Base-by-base conservation (phyloP, 1,140 invertebrate genomes). In the Propsilocerus akamusi region DNA sequence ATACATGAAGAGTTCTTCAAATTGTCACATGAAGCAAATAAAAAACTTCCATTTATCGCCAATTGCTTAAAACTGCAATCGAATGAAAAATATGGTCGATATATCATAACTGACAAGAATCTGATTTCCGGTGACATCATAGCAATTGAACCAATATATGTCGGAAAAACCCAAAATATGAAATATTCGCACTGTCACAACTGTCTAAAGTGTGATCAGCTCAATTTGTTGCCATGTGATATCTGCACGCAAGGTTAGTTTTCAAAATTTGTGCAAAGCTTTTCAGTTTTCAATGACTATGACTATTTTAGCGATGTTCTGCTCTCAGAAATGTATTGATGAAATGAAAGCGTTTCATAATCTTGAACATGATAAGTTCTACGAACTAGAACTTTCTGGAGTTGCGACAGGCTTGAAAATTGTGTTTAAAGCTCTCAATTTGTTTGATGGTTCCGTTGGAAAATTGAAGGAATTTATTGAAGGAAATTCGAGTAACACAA, bases 101-200 rank as follows among this genome's bases (percentile, higher is more conserved):
- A 77, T 57, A 63, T 86, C 30, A 61, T 79, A 22, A 77, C 81
- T 2, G 71, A 68, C 14, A 68, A 71, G 51, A 70, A 82, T 57
- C 74, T 86, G 51, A 59, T 65, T 53, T 71, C 79, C 12, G 88
- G 87, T 1, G 83, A 92, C 65, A 67, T 88, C 24, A 55, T 94
- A 12, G 78, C 78, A 26, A 67, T 80, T 28, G 90, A 94, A 68
- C 80, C 87, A 10, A 93, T 80, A 62, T 72, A 78, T 46, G 74
- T 75, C 22, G 68, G 86, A 5, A 63, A 90, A 26, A 67, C 86
- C 32, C 72, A 75, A 41, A 67, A 76, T 49, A 75, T 78, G 64
- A 73, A 68, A 52, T 69, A 73, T 28, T 76, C 73, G 26, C 76
- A 82, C 57, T 96, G 91, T 63, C 78, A 79, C 59, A 72, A 85